These are phyloP conservation scores for Tiaroga cobitis DNA, from an alignment of 2,797 vertebrate species.

Conservation along the genomic window DNA sequence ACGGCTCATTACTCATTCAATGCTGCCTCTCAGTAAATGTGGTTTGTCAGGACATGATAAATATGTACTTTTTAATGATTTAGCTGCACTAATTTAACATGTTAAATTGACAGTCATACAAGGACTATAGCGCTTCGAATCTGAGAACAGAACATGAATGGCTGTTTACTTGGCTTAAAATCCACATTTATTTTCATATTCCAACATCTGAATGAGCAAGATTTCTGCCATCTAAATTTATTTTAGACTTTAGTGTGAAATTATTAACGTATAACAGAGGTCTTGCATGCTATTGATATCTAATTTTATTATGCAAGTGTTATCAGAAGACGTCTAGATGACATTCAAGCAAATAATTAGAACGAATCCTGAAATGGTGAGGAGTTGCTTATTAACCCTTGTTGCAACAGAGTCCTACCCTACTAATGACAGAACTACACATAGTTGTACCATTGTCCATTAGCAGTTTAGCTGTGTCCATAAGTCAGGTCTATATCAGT, in stretches of 20 bases:
- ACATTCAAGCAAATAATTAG: not conserved
- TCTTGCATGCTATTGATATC: not conserved
- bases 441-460: not conserved
- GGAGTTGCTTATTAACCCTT: conserved; percentile 34
- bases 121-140: not conserved
- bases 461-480: conserved; percentile 9
- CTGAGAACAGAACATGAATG: not conserved
- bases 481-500: not conserved
- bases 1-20: not conserved
- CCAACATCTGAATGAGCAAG: conserved; percentile 12
- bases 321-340: not conserved
- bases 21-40: not conserved
- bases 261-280: not conserved
- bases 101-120: not conserved
- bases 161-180: not conserved
- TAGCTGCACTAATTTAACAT: not conserved
- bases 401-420: conserved; percentile 18
- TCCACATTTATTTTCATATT: conserved; percentile 10
- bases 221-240: not conserved
- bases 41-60: not conserved
- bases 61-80: not conserved
- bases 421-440: conserved; percentile 17
- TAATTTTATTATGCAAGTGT: not conserved
- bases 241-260: not conserved
- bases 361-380: not conserved